These are phyloP conservation scores for Vulpes ferrilata DNA, from an alignment of 2,113 vertebrate genomes.

Conservation along the genomic window DNA sequence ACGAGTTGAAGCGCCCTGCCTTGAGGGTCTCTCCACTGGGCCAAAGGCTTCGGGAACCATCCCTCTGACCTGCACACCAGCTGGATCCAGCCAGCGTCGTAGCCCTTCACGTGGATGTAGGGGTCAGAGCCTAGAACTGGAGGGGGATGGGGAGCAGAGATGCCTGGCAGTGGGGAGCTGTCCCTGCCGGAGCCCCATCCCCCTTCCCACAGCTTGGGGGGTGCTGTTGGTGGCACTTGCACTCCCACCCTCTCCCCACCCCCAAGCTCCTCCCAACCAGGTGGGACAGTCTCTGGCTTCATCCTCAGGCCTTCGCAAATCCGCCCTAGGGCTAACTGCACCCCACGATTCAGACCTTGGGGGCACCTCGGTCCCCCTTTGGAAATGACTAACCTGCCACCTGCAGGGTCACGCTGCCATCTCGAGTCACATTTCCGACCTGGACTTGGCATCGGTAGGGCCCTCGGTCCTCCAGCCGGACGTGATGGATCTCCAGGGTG, in stretches of 20 bases:
- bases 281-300: background rate
- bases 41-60: constrained; percentile 73
- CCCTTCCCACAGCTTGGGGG: fast-evolving
- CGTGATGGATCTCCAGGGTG: constrained; percentile 53
- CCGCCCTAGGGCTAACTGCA: background rate
- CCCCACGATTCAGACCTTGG: background rate
- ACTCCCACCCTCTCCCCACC: background rate
- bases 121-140: constrained; percentile 73
- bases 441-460: constrained; percentile 67
- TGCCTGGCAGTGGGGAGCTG: background rate
- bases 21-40: constrained; percentile 60
- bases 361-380: background rate
- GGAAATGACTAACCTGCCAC: constrained; percentile 72
- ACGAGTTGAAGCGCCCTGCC: constrained; percentile 45
- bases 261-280: background rate
- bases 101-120: constrained; percentile 69
- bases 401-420: constrained; percentile 62
- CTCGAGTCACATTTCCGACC: constrained; percentile 54
- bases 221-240: background rate
- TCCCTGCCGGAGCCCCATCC: background rate
- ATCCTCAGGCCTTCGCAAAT: background rate
- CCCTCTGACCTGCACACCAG: constrained; percentile 64
- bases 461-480: constrained; percentile 73
- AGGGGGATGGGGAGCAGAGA: background rate
- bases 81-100: constrained; percentile 41